Base-by-base conservation (phyloP, 2,888 invertebrate species). In the Oscheius onirici region DNA sequence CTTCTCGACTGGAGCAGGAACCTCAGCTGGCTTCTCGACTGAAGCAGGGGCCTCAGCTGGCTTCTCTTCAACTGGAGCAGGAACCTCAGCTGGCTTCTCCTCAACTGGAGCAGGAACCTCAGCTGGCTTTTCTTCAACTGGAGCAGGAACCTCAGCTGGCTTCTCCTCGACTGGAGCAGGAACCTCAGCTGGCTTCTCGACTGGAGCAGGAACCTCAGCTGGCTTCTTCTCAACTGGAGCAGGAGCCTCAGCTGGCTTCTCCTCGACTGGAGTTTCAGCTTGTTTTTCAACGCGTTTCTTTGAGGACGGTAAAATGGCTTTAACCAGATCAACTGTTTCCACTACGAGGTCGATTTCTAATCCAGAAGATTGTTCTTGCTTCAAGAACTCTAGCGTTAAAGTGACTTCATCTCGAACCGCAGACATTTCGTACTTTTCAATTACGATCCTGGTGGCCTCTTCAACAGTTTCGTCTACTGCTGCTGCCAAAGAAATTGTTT, bases 61-160 rank as follows among this genome's bases (percentile, higher is more conserved):
- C 44, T 65, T 61, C 17, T 52, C 58, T 40, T 52, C 72, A 17
- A 52, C 55, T 49, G 71, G 65, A 40, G 41, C 44, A 5, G 54
- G 67, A 26, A 46, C 69, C 15, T 26, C 60, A 43, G 17, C 54
- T 40, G 65, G 52, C 22, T 60, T 40, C 41, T 60, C 44, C 44
- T 3, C 3, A 20, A 2, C 68, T 34, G 55, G 58, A 61, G 69
- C 44, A 46, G 70, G 6, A 20, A 69, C 69, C 61, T 69, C 69
- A 22, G 28, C 72, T 52, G 52, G 65, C 24, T 44, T 44, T 15
- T 44, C 49, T 43, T 71, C 55, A 13, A 41, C 67, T 20, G 67
- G 24, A 52, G 28, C 34, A 6, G 44, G n/a, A 13, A 6, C 60
- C n/a, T 60, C 60, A 40, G 13, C 41, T 20, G 60, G 60, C 10